Evolutionary conservation across 2,113 vertebrate species (phyloP).

Genomic region (Triplophysa rosa): DNA sequence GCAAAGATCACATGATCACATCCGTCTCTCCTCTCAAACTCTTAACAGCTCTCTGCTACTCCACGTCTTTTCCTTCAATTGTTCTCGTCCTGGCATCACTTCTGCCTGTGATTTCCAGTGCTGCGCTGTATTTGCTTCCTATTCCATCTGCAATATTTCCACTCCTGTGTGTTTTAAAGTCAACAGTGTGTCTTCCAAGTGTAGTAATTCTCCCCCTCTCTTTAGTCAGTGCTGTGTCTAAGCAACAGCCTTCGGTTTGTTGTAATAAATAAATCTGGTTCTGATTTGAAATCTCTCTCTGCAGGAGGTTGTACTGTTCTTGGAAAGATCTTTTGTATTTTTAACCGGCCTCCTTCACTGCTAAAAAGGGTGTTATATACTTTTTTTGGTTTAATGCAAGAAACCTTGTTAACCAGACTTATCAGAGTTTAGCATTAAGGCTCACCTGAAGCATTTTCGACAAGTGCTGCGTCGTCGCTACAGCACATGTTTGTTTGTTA

Average conservation of each 20-base stretch:
- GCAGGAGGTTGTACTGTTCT: background rate
- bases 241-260: constrained; percentile 28
- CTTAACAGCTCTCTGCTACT: background rate
- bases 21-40: background rate
- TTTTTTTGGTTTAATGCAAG: no score
- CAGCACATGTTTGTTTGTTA: no score
- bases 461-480: no score
- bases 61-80: constrained; percentile 42
- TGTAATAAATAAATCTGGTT: background rate
- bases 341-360: background rate
- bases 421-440: no score
- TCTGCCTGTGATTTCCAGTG: constrained; percentile 58
- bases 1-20: background rate
- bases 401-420: no score
- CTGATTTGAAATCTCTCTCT: constrained; percentile 12
- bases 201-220: background rate
- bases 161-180: constrained; percentile 31
- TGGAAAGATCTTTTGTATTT: background rate
- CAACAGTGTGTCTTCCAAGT: background rate
- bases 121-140: constrained; percentile 25
- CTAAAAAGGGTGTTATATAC: no score
- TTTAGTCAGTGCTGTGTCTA: constrained; percentile 10
- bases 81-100: constrained; percentile 45
- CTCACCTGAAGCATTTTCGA: no score
- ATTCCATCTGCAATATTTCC: constrained; percentile 52